Percentiles rank a stretch among this genome's conserved stretches.
Conservation (phyloP, 2,113 vertebrate species). For the Perca fluviatilis region DNA sequence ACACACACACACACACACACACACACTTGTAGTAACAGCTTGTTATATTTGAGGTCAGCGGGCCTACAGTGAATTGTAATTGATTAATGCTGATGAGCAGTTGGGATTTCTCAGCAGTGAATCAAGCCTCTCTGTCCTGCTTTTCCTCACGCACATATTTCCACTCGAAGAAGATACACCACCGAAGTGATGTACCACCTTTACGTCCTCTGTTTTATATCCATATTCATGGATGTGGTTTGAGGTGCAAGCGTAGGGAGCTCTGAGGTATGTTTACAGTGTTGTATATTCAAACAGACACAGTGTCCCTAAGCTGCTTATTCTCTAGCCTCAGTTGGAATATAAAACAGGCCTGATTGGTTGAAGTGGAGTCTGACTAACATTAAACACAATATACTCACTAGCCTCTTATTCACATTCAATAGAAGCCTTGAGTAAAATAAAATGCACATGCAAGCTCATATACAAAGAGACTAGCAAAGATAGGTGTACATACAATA, state of each 20-base stretch:
- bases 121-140: conserved; percentile 20
- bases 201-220: conserved; percentile 42
- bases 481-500: not conserved
- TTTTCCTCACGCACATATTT: conserved; percentile 24
- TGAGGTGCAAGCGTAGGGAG: conserved; percentile 25
- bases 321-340: conserved; percentile 53
- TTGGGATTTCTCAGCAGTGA: conserved; percentile 59
- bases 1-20: conserved; percentile 5
- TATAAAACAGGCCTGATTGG: conserved; percentile 61
- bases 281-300: conserved; percentile 58
- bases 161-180: not conserved
- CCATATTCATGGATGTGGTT: conserved; percentile 63
- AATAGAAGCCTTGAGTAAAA: not conserved
- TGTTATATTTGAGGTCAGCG: conserved; percentile 72
- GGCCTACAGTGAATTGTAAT: conserved; percentile 64
- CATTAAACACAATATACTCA: conserved; percentile 28
- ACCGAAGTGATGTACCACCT: conserved; percentile 16
- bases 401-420: conserved; percentile 31
- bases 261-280: conserved; percentile 56
- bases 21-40: conserved; percentile 62
- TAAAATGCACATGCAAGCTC: not conserved
- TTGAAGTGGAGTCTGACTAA: conserved; percentile 20
- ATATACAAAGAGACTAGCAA: not conserved
- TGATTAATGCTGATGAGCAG: conserved; percentile 74
- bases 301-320: conserved; percentile 49